Evolutionary conservation across 2,888 invertebrate species (phyloP).

Genomic region (Chrysodeixis includens): DNA sequence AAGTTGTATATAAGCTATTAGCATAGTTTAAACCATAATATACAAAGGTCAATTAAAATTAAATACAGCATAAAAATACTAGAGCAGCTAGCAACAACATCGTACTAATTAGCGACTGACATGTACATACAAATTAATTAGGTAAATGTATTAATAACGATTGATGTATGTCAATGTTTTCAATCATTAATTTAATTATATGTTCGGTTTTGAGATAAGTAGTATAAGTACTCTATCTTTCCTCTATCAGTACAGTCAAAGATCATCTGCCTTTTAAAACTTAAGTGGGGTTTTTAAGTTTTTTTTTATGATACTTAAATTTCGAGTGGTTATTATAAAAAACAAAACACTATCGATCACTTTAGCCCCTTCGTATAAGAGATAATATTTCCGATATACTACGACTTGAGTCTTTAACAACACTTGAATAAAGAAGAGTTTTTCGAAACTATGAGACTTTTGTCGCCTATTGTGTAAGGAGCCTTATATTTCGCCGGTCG

Average conservation of each 20-base stretch:
- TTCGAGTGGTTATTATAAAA: neutral
- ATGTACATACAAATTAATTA: slow-evolving; percentile 55
- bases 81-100: slow-evolving; percentile 28
- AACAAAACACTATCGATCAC: neutral
- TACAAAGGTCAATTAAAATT: slow-evolving; percentile 8
- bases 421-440: no score
- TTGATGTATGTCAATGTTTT: slow-evolving; percentile 46
- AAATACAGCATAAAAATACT: slow-evolving; percentile 35
- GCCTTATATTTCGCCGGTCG: neutral
- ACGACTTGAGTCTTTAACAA: no score
- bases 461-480: no score
- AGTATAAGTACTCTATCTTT: slow-evolving; percentile 16
- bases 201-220: slow-evolving; percentile 35
- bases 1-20: neutral
- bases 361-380: neutral
- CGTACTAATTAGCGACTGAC: slow-evolving; percentile 53
- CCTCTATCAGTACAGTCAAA: slow-evolving; percentile 19
- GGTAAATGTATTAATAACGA: slow-evolving; percentile 39
- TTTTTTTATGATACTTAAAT: neutral
- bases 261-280: slow-evolving; percentile 2
- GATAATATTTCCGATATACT: no score
- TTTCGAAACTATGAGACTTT: no score
- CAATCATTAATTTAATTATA: slow-evolving; percentile 51
- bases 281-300: neutral
- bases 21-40: neutral